Base-by-base conservation (phyloP, 2,797 vertebrate genomes). In the Microctenopoma stevenorrisi region DNA sequence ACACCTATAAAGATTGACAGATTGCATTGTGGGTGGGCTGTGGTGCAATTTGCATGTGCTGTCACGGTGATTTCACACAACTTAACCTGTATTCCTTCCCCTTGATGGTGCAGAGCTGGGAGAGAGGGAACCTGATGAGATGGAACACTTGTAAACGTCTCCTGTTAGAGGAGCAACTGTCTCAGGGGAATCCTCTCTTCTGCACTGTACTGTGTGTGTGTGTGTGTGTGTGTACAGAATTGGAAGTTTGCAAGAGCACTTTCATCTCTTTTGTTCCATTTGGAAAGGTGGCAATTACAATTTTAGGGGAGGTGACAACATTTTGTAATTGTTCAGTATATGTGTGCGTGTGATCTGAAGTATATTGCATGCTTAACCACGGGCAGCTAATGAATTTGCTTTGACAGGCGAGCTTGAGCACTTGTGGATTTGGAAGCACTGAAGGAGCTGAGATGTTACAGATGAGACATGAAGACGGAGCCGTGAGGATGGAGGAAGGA, bases 11-110 rank as follows among this genome's bases (percentile, higher is more conserved):
- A 76, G 87, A 90, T 54, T 88, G 89, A 87, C 88, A 83, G 82
- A 14, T 54, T 71, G 70, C 71, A 84, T 91, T 89, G 82, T 88
- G 80, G 88, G 86, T 76, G 81, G 86, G 88, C 74, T 74, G 79
- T 57, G 68, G 71, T 74, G 72, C 30, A 81, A 89, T 93, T 89
- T 91, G 88, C 87, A 91, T 93, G 84, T 73, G 79, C 83, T 91
- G 90, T 91, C 89, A 91, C 71, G 26, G 88, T 91, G 83, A 91
- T 91, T 91, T 93, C 89, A 89, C 90, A 88, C 89, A 88, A 90
- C 82, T 92, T 93, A 92, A 91, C 90, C 91, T 91, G 88, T 68
- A 80, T 84, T 81, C 83, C 86, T 88, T 83, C 85, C 85, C 82
- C 77, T 78, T 79, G 83, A 78, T 72, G 80, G 67, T 56, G 64